A percentile compares a stretch with the other conserved stretches of the same genome.
Conservation (phyloP, 2,113 vertebrate genomes). For the Lycocorax pyrrhopterus region DNA sequence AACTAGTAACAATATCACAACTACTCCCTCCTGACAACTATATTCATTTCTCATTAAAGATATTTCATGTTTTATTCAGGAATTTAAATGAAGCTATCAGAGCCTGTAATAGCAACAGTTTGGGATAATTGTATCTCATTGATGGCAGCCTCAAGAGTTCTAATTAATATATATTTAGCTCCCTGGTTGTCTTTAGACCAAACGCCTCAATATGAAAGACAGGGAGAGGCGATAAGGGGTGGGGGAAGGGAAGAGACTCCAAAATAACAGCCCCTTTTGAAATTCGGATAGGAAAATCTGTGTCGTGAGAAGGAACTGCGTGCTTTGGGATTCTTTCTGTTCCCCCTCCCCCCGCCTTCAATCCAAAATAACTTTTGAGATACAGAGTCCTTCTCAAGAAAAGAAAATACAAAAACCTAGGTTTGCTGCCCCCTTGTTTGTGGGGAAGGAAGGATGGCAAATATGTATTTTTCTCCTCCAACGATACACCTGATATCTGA, state of each 20-base stretch:
- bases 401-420: neutral
- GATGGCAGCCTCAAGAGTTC: constrained; percentile 81
- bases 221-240: constrained; percentile 35
- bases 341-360: rapidly evolving
- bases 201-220: constrained; percentile 66
- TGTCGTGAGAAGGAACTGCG: constrained; percentile 15
- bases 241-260: constrained; percentile 34
- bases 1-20: constrained; percentile 75
- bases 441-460: neutral
- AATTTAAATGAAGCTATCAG: constrained; percentile 87
- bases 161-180: constrained; percentile 87
- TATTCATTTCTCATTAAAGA: constrained; percentile 84
- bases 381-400: neutral
- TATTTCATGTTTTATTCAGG: constrained; percentile 88
- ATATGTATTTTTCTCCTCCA: constrained; percentile 7
- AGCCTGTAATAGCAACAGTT: constrained; percentile 80
- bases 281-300: constrained; percentile 59
- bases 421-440: constrained; percentile 20
- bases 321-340: constrained; percentile 24
- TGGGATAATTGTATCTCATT: constrained; percentile 82
- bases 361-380: constrained; percentile 53
- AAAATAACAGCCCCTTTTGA: constrained; percentile 52
- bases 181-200: constrained; percentile 76
- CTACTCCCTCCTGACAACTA: constrained; percentile 80
- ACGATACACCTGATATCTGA: neutral